Evolutionary conservation across 92 coral and sea anemone genomes (phyloP).

Genomic region (Bergia puertoricense): DNA sequence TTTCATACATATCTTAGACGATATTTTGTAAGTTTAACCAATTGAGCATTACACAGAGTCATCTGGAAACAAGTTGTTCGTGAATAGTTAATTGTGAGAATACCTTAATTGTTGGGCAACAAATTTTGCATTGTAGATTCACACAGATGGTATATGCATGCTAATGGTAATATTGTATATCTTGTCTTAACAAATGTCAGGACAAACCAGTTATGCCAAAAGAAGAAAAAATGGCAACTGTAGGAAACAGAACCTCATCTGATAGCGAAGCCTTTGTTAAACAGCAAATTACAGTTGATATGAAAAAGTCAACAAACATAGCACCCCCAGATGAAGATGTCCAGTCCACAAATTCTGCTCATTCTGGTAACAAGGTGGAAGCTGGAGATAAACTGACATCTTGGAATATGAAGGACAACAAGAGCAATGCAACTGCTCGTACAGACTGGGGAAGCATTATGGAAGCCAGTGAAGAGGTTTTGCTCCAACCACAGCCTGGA

Average conservation of each 20-base stretch:
- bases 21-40: no score
- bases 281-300: not conserved
- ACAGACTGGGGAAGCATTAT: not conserved
- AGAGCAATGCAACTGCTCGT: not conserved
- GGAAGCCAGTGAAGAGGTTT: not conserved
- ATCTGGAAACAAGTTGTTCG: not conserved
- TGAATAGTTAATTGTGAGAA: not conserved
- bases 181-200: not conserved
- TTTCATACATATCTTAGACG: no score
- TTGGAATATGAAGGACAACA: not conserved
- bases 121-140: not conserved
- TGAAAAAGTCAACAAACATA: not conserved
- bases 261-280: not conserved
- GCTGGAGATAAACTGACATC: not conserved
- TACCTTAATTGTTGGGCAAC: not conserved
- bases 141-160: not conserved
- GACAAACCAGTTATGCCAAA: constrained; percentile 24
- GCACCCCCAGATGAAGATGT: not conserved
- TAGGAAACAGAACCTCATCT: not conserved
- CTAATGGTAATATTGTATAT: not conserved
- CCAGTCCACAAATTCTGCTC: not conserved
- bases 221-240: not conserved
- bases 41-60: not conserved
- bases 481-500: constrained; percentile 28
- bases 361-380: not conserved